Evolutionary conservation across 2,888 invertebrate genomes (phyloP).

Genomic region (Micropterix aruncella): DNA sequence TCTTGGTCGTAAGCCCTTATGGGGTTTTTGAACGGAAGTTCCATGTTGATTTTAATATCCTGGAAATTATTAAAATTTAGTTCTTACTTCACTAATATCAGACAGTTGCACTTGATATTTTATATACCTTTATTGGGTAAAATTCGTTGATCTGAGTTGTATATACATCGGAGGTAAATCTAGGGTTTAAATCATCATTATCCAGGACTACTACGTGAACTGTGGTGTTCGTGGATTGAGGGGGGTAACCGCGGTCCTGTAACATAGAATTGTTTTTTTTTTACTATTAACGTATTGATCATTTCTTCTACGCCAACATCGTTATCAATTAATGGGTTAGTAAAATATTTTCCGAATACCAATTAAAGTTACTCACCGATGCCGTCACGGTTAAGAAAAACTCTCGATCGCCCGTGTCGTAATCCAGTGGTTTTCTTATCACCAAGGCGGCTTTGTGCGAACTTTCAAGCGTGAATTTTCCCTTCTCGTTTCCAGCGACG

Average conservation of each 20-base stretch:
- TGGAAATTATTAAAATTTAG: conserved; percentile 19
- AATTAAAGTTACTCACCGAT: conserved; percentile 58
- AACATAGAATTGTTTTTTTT: too few relatives aligned
- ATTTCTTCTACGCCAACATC: too few relatives aligned
- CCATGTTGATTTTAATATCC: conserved; percentile 58
- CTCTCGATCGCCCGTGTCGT: conserved; percentile 64
- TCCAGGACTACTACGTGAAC: conserved; percentile 59
- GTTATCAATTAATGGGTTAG: too few relatives aligned
- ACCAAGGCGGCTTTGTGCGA: conserved; percentile 66
- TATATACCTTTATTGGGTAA: conserved; percentile 55
- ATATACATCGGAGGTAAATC: conserved; percentile 70
- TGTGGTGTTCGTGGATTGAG: conserved; percentile 56
- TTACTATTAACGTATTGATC: too few relatives aligned
- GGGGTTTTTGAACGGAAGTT: conserved; percentile 52
- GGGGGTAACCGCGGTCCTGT: conserved; percentile 72
- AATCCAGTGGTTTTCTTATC: conserved; percentile 60
- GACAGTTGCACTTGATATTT: background rate
- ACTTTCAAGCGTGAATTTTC: conserved; percentile 66
- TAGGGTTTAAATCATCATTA: conserved; percentile 70
- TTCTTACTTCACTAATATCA: conserved; percentile 2
- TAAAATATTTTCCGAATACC: too few relatives aligned
- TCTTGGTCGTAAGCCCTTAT: conserved; percentile 74
- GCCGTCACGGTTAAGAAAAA: conserved; percentile 63
- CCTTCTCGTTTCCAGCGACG: conserved; percentile 52
- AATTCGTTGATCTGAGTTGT: conserved; percentile 69